Base-by-base conservation (phyloP, 1,140 invertebrate species). In the Bombus ignitus region DNA sequence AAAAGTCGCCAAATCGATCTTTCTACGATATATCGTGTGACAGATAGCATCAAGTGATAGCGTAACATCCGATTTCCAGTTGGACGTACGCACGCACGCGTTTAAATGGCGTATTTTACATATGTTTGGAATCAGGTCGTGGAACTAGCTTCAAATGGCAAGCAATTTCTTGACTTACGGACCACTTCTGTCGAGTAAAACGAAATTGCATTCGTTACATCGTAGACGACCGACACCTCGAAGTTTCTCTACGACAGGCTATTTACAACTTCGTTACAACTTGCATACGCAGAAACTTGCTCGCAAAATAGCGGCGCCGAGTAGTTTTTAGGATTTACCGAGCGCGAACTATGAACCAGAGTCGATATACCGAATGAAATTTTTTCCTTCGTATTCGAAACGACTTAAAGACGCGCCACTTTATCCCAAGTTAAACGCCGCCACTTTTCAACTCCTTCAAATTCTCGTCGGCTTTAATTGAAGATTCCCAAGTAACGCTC, bases 231-330 rank as follows among this genome's bases (percentile, higher is more conserved):
- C 83, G 83, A 86, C 88, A 42, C 72, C 72, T 75, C 80, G 47
- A 89, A 89, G 70, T 89, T 89, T 89, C 44, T 81, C 88, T 47
- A 79, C 81, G 81, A 65, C 85, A 78, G 72, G 53, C 88, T 74
- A 87, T 87, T 90, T 90, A 87, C 89, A 90, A 90, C 88, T 90
- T 90, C 65, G 81, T 90, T 89, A 81, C 88, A 87, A 89, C 71
- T 89, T 84, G 15, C 57, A 8, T 3, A 37, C 74, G 80, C 8
- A 37, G 35, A 42, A 87, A 89, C 80, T 89, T 89, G 44, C n/a
- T 74, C 76, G 53, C 65, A 59, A 86, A 68, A 76, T 87, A 82
- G 15, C 13, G 70, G 44, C 25, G 72, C 37, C 42, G 57, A 83
- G 87, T 87, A 89, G 86, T 87, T 86, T 89, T 89, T 89, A 37